Evolutionary conservation across 2,113 vertebrate species (phyloP), one percentile per base, ranked within the genome.

Genomic region (Otocyon megalotis): DNA sequence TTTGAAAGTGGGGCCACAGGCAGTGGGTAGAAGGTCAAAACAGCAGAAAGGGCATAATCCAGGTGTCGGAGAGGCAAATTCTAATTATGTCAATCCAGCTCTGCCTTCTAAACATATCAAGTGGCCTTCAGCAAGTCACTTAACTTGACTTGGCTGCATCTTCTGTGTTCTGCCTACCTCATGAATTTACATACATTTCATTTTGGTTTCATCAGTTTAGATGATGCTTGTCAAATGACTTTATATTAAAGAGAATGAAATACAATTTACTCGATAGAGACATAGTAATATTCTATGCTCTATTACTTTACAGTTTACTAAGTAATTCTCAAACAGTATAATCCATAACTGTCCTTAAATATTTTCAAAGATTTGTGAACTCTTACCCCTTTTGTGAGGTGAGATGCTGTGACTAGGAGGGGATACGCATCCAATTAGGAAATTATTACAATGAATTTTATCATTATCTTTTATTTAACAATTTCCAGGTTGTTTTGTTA

Each of bases 341-440:
- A 88, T 81, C 54, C 50, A 91, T 97, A 90, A 84, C 53, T 60
- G 90, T 72, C 60, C 50, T 93, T 97, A 90, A 84, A 48, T 60
- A 93, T 77, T 93, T 94, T 83, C 35, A 94, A 96, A 65, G 26
- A 84, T 79, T 90, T 97, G 13, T 76, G 17, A 92, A 63, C 43
- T 79, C 12, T 80, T 79, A 54, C 0, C 37, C 56, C 22, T 88
- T 91, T 74, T 82, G 10, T 91, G 32, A 82, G 26, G 50, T 90
- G 77, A 76, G 48, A 86, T 86, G 92, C 48, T 84, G 17, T 20
- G 50, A 72, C 56, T 83, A 50, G 86, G 32, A 67, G 54, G 30
- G 19, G 11, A 72, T 63, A 95, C 9, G 22, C 20, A 82, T 88
- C 94, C 60, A 91, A n/a, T 74, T 80, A 67, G 63, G 83, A 84